Evolutionary conservation across 1,140 invertebrate species (phyloP).

Genomic region (Leucophenga varia): DNA sequence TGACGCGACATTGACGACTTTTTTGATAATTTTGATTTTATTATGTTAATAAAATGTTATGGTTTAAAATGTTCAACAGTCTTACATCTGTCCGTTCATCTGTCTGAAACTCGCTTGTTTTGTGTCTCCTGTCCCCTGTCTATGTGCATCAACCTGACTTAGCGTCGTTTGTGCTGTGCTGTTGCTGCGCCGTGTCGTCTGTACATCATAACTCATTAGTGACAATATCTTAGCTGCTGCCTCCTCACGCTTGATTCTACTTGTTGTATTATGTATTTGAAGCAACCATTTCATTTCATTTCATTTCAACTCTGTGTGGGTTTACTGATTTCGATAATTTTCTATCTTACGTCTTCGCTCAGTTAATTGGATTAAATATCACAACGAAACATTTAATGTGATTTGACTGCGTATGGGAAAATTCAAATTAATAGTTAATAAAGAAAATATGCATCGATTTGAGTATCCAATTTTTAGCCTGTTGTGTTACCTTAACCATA

Average conservation of each 20-base stretch:
- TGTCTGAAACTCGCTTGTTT: conserved; percentile 7
- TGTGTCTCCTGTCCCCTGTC: conserved; percentile 23
- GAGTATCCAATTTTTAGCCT: conserved; percentile 27
- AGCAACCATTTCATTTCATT: no score
- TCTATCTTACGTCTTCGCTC: conserved; percentile 10
- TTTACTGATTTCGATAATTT: conserved; percentile 53
- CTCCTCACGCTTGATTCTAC: no score
- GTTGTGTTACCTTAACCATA: neutral
- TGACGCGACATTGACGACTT: conserved; percentile 53
- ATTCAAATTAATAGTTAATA: no score
- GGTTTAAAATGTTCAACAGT: conserved; percentile 54
- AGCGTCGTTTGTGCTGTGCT: conserved; percentile 1
- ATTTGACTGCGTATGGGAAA: no score
- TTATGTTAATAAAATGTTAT: conserved; percentile 56
- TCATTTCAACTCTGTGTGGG: conserved; percentile 41
- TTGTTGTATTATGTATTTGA: neutral
- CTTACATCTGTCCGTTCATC: conserved; percentile 18
- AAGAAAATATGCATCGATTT: conserved; percentile 44
- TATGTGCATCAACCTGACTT: neutral
- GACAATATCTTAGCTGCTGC: conserved; percentile 37
- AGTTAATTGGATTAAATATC: conserved; percentile 54
- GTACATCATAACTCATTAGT: conserved; percentile 54
- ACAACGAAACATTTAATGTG: conserved; percentile 17
- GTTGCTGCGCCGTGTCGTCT: conserved; percentile 32
- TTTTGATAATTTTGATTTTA: conserved; percentile 56